Evolutionary conservation across 2,113 vertebrate species (phyloP).

Genomic region (Glaucomys volans): DNA sequence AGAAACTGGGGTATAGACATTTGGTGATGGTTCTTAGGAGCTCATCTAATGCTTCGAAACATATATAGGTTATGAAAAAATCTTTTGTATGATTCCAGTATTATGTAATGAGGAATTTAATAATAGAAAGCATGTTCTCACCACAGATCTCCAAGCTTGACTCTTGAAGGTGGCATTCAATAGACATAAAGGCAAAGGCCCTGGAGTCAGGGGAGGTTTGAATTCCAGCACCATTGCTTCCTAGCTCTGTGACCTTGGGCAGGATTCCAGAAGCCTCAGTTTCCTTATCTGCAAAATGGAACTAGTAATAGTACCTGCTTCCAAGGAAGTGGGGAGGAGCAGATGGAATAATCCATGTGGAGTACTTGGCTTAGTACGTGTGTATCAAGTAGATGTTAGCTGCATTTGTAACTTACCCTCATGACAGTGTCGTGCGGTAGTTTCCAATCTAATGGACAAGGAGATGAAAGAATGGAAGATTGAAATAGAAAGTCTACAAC

Average conservation of each 20-base stretch:
- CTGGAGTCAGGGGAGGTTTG: neutral
- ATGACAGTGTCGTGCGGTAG: accelerated
- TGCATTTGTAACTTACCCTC: neutral
- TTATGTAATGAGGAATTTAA: neutral
- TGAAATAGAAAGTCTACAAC: neutral
- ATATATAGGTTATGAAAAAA: neutral
- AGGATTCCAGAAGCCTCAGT: neutral
- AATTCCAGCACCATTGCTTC: neutral
- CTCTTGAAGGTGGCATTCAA: neutral
- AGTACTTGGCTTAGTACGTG: neutral
- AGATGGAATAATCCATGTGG: neutral
- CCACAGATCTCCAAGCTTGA: neutral
- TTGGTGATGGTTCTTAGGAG: neutral
- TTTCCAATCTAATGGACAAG: neutral
- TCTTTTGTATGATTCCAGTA: neutral
- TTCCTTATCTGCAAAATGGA: conserved; percentile 1
- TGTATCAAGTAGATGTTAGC: neutral
- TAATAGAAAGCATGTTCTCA: neutral
- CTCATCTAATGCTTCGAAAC: neutral
- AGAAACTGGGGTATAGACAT: neutral
- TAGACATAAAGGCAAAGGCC: neutral
- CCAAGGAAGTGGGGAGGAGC: neutral
- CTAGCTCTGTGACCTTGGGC: neutral
- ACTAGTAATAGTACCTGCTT: neutral
- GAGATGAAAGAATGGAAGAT: neutral